A percentile compares a stretch with the other conserved stretches of the same genome.
Conservation (phyloP, 2,113 vertebrate species). For the Callospermophilus lateralis region DNA sequence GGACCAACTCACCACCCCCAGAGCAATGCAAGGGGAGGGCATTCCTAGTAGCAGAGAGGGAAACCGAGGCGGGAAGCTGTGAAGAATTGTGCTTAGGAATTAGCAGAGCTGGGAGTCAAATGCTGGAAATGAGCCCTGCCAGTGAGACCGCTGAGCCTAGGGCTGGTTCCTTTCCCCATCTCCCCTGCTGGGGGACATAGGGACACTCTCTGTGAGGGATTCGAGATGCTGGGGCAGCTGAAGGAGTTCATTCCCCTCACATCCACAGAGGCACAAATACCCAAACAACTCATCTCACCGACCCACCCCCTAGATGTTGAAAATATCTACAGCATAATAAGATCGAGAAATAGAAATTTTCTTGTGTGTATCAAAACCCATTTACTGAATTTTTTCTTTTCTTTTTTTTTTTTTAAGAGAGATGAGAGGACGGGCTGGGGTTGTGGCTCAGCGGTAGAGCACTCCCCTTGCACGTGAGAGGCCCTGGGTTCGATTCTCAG, state of each 20-base stretch:
- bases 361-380: neutral
- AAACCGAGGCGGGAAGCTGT: neutral
- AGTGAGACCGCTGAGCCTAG: neutral
- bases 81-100: neutral
- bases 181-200: neutral
- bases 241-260: neutral
- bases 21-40: neutral
- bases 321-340: neutral
- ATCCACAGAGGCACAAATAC: neutral
- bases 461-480: no score
- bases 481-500: no score
- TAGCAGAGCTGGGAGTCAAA: neutral
- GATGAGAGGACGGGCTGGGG: no score
- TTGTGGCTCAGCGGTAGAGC: no score
- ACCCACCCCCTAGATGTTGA: neutral
- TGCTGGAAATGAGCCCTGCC: neutral
- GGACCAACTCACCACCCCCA: neutral
- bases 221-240: accelerated
- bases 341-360: neutral
- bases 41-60: neutral
- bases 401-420: no score
- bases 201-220: neutral
- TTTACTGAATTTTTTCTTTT: neutral
- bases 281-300: neutral
- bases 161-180: neutral